Evolutionary conservation across 2,797 vertebrate genomes (phyloP), one percentile per base, ranked within the genome.

Genomic region (Poeciliopsis turneri): DNA sequence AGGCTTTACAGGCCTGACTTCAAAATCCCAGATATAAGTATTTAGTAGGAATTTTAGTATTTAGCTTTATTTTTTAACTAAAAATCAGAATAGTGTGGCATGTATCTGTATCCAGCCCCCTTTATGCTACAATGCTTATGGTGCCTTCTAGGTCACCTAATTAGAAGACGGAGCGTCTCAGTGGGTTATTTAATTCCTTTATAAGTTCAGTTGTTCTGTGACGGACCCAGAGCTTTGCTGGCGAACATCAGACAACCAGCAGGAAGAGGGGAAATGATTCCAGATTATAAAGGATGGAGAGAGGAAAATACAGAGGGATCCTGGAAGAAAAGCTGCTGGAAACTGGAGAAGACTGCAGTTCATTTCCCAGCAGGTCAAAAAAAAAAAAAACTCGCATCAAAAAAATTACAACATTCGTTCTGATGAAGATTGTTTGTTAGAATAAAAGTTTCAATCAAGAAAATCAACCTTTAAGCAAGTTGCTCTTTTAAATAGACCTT

Each of bases 1-100:
- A 25, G 70, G 77, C 78, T 78, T 82, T 83, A 53, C 4, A 41
- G 64, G 10, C 33, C 64, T 23, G 20, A 68, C 41, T 39, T 68
- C 28, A n/a, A 69, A 69, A 41, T 41, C 2, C 49, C 49, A 23
- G 49, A 51, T 8, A 51, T 51, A 23, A 51, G 20, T 23, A 9
- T 51, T 51, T 51, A 23, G 49, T 51, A 51, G 49, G 9, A 23
- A 33, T 61, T 61, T 61, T 33, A 39, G 33, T 20, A 20, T 68
- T 36, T 68, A 68, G 33, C 18, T 68, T 8, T 39, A 11, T 55
- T 10, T 3, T 57, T 11, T 57, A 3, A 66, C 4, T 15, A 66
- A 41, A 39, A 41, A 39, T 41, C 23, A n/a, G 20, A 69, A 43
- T 43, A 69, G 33, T 69, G 66, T 43, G 20, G 66, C 20, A 43